phyloP scores from a whole-genome alignment of 2,888 invertebrate species.

The Trichacis sp. region DNA sequence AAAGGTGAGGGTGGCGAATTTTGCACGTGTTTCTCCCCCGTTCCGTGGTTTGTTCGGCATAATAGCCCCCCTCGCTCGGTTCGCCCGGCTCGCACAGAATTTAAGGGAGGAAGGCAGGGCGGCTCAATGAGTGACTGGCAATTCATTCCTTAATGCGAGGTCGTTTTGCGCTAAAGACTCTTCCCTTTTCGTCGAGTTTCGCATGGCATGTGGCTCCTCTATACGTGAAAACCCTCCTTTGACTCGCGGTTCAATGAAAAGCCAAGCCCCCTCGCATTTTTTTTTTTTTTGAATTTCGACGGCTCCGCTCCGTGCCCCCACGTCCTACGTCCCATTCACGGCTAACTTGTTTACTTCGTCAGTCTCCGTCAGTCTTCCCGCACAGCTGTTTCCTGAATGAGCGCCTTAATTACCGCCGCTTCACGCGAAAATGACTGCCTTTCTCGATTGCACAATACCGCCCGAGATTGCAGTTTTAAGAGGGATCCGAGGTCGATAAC shows the following conservation, averaged over 20 bases:
- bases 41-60: constrained; percentile 32
- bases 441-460: constrained; percentile 45
- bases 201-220: constrained; percentile 22
- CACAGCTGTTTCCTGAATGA: constrained; percentile 41
- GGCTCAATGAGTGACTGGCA: constrained; percentile 58
- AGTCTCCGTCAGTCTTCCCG: constrained; percentile 22
- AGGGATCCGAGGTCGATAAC: too few relatives aligned
- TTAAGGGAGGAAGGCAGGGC: constrained; percentile 32
- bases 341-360: constrained; percentile 33
- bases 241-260: constrained; percentile 21
- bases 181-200: constrained; percentile 29
- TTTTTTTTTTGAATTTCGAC: constrained; percentile 46
- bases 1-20: constrained; percentile 51
- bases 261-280: constrained; percentile 35
- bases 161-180: constrained; percentile 52
- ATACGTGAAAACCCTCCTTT: constrained; percentile 32
- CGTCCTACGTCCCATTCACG: constrained; percentile 28
- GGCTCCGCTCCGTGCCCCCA: too few relatives aligned
- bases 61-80: constrained; percentile 53
- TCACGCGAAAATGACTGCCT: constrained; percentile 50
- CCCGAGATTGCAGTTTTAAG: constrained; percentile 24
- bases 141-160: constrained; percentile 60
- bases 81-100: too few relatives aligned
- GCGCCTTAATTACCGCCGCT: constrained; percentile 50
- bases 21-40: constrained; percentile 45